Base-by-base conservation (phyloP, 2,113 vertebrate genomes). In the Serinus canaria region DNA sequence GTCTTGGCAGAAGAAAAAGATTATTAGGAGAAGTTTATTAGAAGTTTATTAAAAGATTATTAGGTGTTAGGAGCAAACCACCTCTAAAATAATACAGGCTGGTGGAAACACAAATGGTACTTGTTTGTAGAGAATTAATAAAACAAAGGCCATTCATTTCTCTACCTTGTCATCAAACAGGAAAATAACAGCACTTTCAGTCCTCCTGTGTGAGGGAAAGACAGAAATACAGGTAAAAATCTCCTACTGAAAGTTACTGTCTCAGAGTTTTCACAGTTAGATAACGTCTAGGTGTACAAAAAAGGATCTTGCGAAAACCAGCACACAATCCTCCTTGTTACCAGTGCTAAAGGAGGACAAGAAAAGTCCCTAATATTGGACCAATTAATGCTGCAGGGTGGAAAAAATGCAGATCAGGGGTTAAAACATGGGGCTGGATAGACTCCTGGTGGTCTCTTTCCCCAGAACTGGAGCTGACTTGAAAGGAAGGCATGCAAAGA, bases 1-100 rank as follows among this genome's bases (percentile, higher is more conserved):
- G 83, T 28, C 49, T 94, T 83, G 41, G 82, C 41, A 94, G 55
- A 87, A 84, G 39, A 74, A 67, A 89, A 89, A 87, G 31, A 59
- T 89, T 59, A 58, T 53, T 87, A 77, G 49, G 59, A 73, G 37
- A 83, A 89, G 37, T 37, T 37, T 37, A 37, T 37, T 37, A 37
- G 37, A 37, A 37, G 37, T 37, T 37, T 37, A 37, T 37, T 37
- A 67, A 89, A 89, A 87, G 30, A 59, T 89, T 59, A 58, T 53
- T 87, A 77, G 49, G 80, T 77, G 24, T 49, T 39, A 56, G 55
- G 23, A 11, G 67, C 20, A 14, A 37, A 89, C 72, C 69, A 28
- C 10, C 14, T 76, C 39, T 68, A n/a, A 85, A 91, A 72, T 55
- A 92, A 91, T 70, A 78, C 3, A 41, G 35, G 31, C 9, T 62